Evolutionary conservation across 2,113 vertebrate species (phyloP).

Genomic region (Gallinago jamesoni): DNA sequence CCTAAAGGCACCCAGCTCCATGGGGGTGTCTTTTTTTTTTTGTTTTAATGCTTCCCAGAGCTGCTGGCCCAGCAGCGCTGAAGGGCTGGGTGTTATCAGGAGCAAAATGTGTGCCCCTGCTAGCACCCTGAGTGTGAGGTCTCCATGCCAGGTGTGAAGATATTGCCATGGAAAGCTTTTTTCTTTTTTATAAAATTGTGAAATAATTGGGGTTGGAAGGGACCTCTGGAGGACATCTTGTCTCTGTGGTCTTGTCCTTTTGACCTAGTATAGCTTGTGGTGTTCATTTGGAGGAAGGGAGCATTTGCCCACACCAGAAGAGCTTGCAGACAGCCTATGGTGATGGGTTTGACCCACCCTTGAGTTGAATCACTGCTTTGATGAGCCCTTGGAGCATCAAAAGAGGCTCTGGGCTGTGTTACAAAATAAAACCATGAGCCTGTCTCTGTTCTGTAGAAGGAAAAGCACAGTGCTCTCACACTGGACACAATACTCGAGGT

Average conservation of each 20-base stretch:
- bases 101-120: rapidly evolving
- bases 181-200: not conserved
- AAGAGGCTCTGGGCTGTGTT: not conserved
- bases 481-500: too few relatives aligned
- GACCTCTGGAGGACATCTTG: not conserved
- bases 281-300: not conserved
- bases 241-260: not conserved
- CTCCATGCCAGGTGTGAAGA: not conserved
- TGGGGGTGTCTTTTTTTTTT: too few relatives aligned
- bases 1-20: not conserved
- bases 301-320: not conserved
- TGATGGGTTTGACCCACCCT: not conserved
- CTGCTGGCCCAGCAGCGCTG: not conserved
- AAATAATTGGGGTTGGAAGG: not conserved
- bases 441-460: not conserved
- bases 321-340: not conserved
- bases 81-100: not conserved
- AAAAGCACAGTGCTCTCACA: not conserved
- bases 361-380: not conserved
- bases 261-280: not conserved
- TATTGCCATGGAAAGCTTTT: not conserved
- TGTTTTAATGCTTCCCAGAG: not conserved
- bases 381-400: not conserved
- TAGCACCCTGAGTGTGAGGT: not conserved
- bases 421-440: not conserved